Percentiles rank a stretch among this genome's conserved stretches.
Evolutionary conservation across 92 coral and sea anemone genomes (phyloP).

Genomic region (Porites divaricata): DNA sequence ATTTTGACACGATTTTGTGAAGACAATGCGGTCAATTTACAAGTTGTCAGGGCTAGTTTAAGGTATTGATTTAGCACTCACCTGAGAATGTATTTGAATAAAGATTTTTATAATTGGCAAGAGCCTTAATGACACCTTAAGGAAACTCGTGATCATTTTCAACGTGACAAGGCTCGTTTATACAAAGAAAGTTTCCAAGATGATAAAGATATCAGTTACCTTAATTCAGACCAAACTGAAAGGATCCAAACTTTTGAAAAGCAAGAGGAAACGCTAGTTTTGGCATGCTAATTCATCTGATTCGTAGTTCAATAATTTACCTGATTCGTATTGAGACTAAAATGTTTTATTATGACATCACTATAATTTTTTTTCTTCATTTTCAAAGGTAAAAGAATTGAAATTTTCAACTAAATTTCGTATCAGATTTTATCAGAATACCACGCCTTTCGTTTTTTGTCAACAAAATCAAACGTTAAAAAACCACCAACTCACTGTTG

Average conservation of each 20-base stretch:
- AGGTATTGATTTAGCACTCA: not conserved
- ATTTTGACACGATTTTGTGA: conserved; percentile 2
- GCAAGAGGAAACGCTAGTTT: too few relatives aligned
- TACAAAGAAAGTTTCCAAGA: not conserved
- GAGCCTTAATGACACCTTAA: not conserved
- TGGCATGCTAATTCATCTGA: too few relatives aligned
- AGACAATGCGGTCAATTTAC: conserved; percentile 7
- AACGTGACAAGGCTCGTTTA: not conserved
- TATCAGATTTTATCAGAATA: not conserved
- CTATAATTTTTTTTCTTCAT: too few relatives aligned
- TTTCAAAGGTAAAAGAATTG: not conserved
- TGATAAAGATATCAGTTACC: not conserved
- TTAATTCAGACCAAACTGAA: too few relatives aligned
- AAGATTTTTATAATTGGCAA: conserved; percentile 9
- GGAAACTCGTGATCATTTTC: conserved; percentile 7
- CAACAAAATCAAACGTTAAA: not conserved
- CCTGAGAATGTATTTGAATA: not conserved
- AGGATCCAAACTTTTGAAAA: too few relatives aligned
- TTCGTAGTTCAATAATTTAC: too few relatives aligned
- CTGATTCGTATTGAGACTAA: too few relatives aligned
- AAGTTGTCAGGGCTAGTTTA: not conserved
- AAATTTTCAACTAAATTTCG: not conserved
- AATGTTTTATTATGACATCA: too few relatives aligned
- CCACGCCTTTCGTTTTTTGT: not conserved
- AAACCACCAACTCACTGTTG: not conserved